Evolutionary conservation across 2,797 vertebrate genomes (phyloP).

Genomic region (Pipistrellus nathusii): DNA sequence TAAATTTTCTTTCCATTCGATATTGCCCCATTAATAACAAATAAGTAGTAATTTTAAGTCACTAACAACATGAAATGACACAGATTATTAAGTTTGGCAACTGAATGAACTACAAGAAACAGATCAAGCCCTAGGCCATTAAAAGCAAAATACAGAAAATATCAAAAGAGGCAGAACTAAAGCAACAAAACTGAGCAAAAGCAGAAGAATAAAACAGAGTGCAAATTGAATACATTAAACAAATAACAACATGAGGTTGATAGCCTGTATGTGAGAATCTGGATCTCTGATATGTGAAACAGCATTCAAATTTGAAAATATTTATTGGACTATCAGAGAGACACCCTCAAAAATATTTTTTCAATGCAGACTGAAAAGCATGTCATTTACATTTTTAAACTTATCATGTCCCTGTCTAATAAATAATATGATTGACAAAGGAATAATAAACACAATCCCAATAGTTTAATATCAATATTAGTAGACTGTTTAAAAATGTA

Average conservation of each 20-base stretch:
- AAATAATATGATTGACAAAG: neutral
- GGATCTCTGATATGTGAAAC: neutral
- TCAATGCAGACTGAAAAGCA: neutral
- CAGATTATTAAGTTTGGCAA: neutral
- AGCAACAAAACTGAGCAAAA: neutral
- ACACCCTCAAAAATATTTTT: neutral
- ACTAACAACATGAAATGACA: neutral
- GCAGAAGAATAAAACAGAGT: neutral
- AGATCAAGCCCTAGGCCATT: neutral
- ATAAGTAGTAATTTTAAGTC: constrained; percentile 31
- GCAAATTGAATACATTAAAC: neutral
- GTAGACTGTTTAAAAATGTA: neutral
- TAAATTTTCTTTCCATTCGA: constrained; percentile 34
- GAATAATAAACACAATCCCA: neutral
- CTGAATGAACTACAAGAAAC: neutral
- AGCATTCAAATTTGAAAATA: neutral
- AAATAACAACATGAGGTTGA: neutral
- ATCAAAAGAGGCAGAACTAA: neutral
- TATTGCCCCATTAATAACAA: neutral
- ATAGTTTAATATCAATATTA: neutral
- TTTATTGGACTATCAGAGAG: neutral
- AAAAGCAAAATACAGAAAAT: constrained; percentile 24
- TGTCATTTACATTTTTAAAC: neutral
- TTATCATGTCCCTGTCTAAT: neutral
- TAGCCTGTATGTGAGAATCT: neutral